Evolutionary conservation across 2,797 vertebrate species (phyloP).

Genomic region (Chrosomus eos): DNA sequence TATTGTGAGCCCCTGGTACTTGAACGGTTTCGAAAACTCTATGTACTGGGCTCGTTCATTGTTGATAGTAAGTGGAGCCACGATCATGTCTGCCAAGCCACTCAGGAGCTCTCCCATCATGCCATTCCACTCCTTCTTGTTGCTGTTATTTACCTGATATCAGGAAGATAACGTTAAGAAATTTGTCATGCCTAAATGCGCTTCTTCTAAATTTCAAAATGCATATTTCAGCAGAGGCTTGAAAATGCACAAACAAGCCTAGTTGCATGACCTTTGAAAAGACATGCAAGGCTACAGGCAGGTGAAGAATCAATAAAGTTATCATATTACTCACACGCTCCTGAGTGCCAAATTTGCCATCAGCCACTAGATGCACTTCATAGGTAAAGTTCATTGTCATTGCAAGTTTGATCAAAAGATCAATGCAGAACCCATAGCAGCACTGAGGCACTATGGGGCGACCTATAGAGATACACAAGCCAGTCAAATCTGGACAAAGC

Average conservation of each 20-base stretch:
- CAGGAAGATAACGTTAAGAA: constrained; percentile 2
- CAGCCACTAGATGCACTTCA: constrained; percentile 94
- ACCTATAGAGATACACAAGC: constrained; percentile 69
- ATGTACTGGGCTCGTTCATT: constrained; percentile 97
- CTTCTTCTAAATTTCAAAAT: background rate
- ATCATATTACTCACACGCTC: constrained; percentile 83
- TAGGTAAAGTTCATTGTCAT: constrained; percentile 97
- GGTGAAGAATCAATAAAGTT: constrained; percentile 51
- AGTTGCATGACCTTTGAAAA: constrained; percentile 50
- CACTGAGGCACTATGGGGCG: constrained; percentile 92
- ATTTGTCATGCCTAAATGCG: constrained; percentile 14
- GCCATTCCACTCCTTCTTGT: constrained; percentile 98
- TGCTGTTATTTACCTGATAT: constrained; percentile 95
- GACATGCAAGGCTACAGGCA: background rate
- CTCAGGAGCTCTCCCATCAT: constrained; percentile 98
- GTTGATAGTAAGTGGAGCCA: constrained; percentile 96
- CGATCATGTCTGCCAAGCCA: constrained; percentile 95
- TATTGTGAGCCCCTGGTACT: constrained; percentile 97
- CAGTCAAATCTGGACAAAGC: constrained; percentile 15
- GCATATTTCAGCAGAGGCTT: constrained; percentile 8
- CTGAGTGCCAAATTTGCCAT: constrained; percentile 97
- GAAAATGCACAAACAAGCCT: constrained; percentile 17
- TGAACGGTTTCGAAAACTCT: constrained; percentile 97
- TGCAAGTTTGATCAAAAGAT: constrained; percentile 94
- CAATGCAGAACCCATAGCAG: constrained; percentile 96